A percentile compares a stretch with the other conserved stretches of the same genome.
Conservation (phyloP, 2,797 vertebrate genomes). For the Manis javanica region DNA sequence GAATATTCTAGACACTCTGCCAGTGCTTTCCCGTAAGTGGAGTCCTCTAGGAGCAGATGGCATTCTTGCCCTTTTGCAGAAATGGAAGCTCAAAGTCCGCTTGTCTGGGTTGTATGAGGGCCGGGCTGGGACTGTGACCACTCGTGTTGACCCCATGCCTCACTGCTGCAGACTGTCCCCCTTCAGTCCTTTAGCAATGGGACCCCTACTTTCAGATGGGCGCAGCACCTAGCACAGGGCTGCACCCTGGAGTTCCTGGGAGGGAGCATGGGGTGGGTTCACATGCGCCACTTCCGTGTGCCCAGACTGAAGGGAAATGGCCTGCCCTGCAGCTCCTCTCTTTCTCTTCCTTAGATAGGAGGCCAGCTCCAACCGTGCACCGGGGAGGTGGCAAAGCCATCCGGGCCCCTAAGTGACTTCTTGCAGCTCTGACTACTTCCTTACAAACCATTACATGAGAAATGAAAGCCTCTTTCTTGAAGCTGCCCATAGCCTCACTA, state of each 20-base stretch:
- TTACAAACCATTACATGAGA: fast-evolving
- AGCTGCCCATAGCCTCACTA: background rate
- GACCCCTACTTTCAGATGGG: background rate
- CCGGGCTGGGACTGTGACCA: background rate
- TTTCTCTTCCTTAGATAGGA: background rate
- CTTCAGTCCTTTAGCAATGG: background rate
- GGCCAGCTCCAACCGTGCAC: background rate
- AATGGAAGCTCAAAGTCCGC: background rate
- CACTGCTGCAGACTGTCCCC: background rate
- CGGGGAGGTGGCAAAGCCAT: background rate
- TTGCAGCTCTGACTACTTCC: background rate
- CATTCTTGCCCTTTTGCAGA: background rate
- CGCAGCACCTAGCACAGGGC: too few relatives aligned
- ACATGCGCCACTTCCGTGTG: fast-evolving
- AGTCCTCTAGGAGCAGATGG: background rate
- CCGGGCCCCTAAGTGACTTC: background rate
- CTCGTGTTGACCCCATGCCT: too few relatives aligned
- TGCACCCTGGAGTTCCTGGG: background rate
- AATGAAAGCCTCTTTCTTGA: background rate
- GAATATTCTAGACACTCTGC: background rate
- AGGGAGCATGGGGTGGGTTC: background rate
- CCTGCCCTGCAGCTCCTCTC: background rate
- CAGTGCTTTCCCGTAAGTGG: background rate
- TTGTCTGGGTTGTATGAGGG: background rate
- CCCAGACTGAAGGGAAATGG: background rate